A percentile compares a stretch with the other conserved stretches of the same genome.
These are phyloP conservation scores for Plutomurus gul DNA, from an alignment of 1,140 invertebrate species.

Conservation along the genomic window DNA sequence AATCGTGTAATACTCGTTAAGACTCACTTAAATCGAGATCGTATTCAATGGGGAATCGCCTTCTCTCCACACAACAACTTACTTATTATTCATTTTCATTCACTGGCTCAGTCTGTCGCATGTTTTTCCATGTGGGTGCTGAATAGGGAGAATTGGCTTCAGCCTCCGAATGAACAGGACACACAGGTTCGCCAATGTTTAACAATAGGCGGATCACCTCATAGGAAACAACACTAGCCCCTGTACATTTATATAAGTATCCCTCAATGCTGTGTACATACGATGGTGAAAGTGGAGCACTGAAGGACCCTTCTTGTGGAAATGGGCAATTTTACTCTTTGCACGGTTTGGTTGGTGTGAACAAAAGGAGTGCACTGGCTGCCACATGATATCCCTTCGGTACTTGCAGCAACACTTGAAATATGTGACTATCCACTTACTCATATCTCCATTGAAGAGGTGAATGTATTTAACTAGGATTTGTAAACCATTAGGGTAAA, in stretches of 20 bases:
- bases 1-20: constrained; percentile 12
- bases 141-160: background rate
- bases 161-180: no score
- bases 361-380: background rate
- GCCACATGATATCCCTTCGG: background rate
- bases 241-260: no score
- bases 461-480: no score
- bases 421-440: background rate
- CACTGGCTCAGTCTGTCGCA: background rate
- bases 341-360: background rate
- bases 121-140: background rate
- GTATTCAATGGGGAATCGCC: constrained; percentile 1
- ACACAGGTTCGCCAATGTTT: no score
- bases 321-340: background rate
- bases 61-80: background rate
- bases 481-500: no score
- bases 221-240: no score
- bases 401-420: background rate
- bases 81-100: background rate
- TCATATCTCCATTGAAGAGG: no score
- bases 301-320: background rate
- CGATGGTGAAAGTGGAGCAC: no score
- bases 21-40: no score
- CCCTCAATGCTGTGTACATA: no score
- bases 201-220: no score